Percentiles rank a stretch among this genome's conserved stretches.
Evolutionary conservation across 1,140 invertebrate genomes (phyloP).

Genomic region (Lysiphlebus fabarum): DNA sequence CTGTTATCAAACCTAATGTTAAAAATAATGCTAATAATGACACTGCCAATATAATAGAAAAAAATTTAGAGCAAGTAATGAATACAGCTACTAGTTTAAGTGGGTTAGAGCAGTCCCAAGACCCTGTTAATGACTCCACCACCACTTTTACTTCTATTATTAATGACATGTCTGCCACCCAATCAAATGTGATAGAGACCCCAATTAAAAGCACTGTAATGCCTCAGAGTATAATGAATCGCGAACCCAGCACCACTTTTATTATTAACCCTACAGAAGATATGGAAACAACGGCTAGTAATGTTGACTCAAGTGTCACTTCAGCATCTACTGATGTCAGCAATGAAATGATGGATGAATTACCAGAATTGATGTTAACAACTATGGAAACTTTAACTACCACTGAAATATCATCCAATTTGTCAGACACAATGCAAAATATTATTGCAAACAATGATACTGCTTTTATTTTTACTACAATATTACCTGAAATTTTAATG

Average conservation of each 20-base stretch:
- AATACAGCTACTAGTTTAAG: conserved; percentile 38
- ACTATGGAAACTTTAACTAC: conserved; percentile 2
- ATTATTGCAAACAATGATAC: neutral
- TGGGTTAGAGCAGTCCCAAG: conserved; percentile 31
- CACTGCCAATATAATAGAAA: conserved; percentile 27
- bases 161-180: conserved; percentile 15
- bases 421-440: too few species aligned
- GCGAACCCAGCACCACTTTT: conserved; percentile 4
- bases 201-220: conserved; percentile 21
- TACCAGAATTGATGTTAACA: too few species aligned
- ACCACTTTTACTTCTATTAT: conserved; percentile 23
- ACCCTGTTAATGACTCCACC: conserved; percentile 24
- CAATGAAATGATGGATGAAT: too few species aligned
- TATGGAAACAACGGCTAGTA: neutral
- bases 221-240: conserved; percentile 7
- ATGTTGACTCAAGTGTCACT: too few species aligned
- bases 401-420: neutral
- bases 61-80: conserved; percentile 28
- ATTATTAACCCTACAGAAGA: conserved; percentile 1
- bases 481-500: neutral
- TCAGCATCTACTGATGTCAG: too few species aligned
- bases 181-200: conserved; percentile 29
- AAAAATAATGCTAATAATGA: conserved; percentile 33
- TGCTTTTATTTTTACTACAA: neutral
- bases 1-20: conserved; percentile 33